Evolutionary conservation across 2,797 vertebrate species (phyloP).

Genomic region (Enteromius afrohamiltoni): DNA sequence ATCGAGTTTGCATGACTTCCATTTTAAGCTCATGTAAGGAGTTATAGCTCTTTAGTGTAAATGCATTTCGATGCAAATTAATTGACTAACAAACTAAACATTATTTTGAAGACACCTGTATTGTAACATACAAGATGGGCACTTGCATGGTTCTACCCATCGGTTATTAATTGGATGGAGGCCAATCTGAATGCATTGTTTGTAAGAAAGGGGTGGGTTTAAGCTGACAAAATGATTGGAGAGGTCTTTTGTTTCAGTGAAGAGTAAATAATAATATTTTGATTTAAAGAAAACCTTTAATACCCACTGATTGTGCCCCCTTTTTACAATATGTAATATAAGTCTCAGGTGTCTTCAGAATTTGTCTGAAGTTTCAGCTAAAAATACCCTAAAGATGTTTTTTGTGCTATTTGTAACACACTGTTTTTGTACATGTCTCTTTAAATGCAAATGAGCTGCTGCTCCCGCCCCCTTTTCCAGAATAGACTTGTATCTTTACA

Average conservation of each 20-base stretch:
- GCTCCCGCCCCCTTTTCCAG: not conserved
- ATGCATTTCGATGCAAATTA: not conserved
- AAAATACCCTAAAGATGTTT: too few relatives aligned
- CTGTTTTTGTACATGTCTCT: too few relatives aligned
- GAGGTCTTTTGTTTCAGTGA: not conserved
- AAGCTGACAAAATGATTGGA: not conserved
- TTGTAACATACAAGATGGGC: not conserved
- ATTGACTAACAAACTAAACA: not conserved
- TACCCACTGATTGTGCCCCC: too few relatives aligned
- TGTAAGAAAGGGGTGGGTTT: not conserved
- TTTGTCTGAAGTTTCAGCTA: too few relatives aligned
- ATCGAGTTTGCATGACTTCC: not conserved
- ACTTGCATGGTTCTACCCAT: too few relatives aligned
- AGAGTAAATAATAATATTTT: too few relatives aligned
- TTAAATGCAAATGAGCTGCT: too few relatives aligned
- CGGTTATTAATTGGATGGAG: too few relatives aligned
- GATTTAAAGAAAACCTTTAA: too few relatives aligned
- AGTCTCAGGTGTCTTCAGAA: too few relatives aligned
- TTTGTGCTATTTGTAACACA: too few relatives aligned
- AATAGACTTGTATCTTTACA: not conserved
- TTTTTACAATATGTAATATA: too few relatives aligned
- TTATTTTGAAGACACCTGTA: not conserved
- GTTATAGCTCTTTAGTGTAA: not conserved
- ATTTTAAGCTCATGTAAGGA: not conserved
- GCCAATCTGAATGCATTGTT: not conserved